Evolutionary conservation across 2,888 invertebrate species (phyloP).

Genomic region (Drosophila paranaensis): DNA sequence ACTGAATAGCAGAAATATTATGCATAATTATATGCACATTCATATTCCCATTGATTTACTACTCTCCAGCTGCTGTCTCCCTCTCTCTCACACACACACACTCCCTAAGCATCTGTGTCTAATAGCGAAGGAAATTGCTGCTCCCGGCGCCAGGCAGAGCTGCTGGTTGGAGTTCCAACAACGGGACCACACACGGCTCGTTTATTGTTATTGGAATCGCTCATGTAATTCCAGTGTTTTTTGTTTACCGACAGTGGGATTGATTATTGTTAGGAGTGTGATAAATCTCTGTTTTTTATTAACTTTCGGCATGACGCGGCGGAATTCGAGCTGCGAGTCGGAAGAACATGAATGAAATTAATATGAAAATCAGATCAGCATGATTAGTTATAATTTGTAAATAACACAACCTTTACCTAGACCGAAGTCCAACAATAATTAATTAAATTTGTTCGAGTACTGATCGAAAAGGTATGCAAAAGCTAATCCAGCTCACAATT

Average conservation of each 20-base stretch:
- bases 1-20: slow-evolving; percentile 60
- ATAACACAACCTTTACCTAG: slow-evolving; percentile 33
- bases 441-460: slow-evolving; percentile 66
- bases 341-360: slow-evolving; percentile 65
- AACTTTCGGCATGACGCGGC: slow-evolving; percentile 80
- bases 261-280: slow-evolving; percentile 81
- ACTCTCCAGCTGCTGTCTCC: neutral
- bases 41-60: slow-evolving; percentile 49
- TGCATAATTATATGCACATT: slow-evolving; percentile 75
- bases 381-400: slow-evolving; percentile 76
- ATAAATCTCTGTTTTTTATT: slow-evolving; percentile 82
- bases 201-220: slow-evolving; percentile 68
- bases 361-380: slow-evolving; percentile 80
- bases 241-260: slow-evolving; percentile 64
- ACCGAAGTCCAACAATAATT: slow-evolving; percentile 46
- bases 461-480: slow-evolving; percentile 10
- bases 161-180: slow-evolving; percentile 6
- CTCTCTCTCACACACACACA: neutral
- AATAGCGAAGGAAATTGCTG: slow-evolving; percentile 26
- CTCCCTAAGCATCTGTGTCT: slow-evolving; percentile 7
- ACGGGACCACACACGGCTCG: slow-evolving; percentile 67
- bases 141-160: slow-evolving; percentile 66
- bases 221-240: slow-evolving; percentile 67
- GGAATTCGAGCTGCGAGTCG: slow-evolving; percentile 38
- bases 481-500: slow-evolving; percentile 2